Base-by-base conservation (phyloP, 2,888 invertebrate species). In the Eledona agricola region DNA sequence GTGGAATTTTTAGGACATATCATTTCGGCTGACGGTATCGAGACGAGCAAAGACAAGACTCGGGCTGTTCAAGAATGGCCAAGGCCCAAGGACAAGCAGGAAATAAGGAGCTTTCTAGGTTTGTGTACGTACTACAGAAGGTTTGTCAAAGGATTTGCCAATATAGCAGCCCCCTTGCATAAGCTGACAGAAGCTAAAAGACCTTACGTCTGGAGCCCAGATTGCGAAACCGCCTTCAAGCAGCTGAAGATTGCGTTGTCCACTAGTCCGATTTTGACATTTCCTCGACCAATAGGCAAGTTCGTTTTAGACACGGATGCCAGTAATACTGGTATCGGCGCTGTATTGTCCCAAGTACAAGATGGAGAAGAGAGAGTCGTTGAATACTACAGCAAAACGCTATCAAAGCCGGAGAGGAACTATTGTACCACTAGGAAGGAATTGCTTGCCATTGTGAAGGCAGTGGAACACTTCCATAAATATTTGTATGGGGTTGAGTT, bases 11-110 rank as follows among this genome's bases (percentile, higher is more conserved):
- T 42, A 20, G 54, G 54, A 1, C 49, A 49, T 16, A 11, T 49
- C 1, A 25, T 54, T n/a, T 35, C 6, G 7, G 7, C 17, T 6
- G 16, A 25, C 13, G 38, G 29, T 2, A 29, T 54, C 3, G 7
- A 10, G 3, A 42, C 54, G 3, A 35, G 42, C 11, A 11, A 9
- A 12, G 47, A 47, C 1, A 55, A 55, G 15, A 2, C 51, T 9
- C 9, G n/a, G 1, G 47, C 47, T 1, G 37, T 55, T 5, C 25
- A 47, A 7, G 16, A 47, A 1, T 55, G 46, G 16, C 51, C 51
- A 5, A 16, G 10, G 6, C 23, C 59, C 58, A 13, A 63, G 60
- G 42, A 13, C 1, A 7, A 15, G 3, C 51, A 47, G 13, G 17
- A 35, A 1, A 4, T 55, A 0, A 38, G 34, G 7, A 40, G 34